phyloP scores from a whole-genome alignment of 2,797 vertebrate species.

The Aplochiton taeniatus region DNA sequence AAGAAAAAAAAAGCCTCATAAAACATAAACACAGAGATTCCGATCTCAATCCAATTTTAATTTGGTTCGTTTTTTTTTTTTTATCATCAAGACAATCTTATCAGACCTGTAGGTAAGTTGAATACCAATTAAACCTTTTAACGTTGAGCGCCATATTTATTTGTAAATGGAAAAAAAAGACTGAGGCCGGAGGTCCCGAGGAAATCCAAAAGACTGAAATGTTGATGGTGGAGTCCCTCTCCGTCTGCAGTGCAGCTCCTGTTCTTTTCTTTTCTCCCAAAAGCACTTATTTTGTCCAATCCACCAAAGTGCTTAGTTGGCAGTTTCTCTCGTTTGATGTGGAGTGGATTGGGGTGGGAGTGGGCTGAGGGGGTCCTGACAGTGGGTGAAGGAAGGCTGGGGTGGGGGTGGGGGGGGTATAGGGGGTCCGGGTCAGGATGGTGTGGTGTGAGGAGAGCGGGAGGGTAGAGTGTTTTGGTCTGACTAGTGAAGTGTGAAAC shows the following conservation, averaged over 20 bases:
- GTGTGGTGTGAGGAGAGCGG: slow-evolving; percentile 59
- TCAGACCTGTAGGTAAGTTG: no score
- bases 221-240: no score
- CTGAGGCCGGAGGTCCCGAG: no score
- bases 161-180: no score
- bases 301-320: slow-evolving; percentile 78
- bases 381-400: slow-evolving; percentile 33
- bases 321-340: slow-evolving; percentile 73
- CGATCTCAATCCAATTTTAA: slow-evolving; percentile 13
- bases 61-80: slow-evolving; percentile 54
- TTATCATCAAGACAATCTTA: slow-evolving; percentile 66
- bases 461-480: slow-evolving; percentile 50
- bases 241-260: no score
- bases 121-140: no score
- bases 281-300: slow-evolving; percentile 73
- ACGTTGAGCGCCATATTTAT: no score
- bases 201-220: no score
- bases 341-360: slow-evolving; percentile 55
- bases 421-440: neutral
- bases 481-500: slow-evolving; percentile 81
- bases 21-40: no score
- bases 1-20: no score
- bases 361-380: slow-evolving; percentile 15
- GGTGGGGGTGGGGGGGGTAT: slow-evolving; percentile 37
- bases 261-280: no score